Evolutionary conservation across 2,113 vertebrate genomes (phyloP), one percentile per base, ranked within the genome.

Genomic region (Steatornis caripensis): DNA sequence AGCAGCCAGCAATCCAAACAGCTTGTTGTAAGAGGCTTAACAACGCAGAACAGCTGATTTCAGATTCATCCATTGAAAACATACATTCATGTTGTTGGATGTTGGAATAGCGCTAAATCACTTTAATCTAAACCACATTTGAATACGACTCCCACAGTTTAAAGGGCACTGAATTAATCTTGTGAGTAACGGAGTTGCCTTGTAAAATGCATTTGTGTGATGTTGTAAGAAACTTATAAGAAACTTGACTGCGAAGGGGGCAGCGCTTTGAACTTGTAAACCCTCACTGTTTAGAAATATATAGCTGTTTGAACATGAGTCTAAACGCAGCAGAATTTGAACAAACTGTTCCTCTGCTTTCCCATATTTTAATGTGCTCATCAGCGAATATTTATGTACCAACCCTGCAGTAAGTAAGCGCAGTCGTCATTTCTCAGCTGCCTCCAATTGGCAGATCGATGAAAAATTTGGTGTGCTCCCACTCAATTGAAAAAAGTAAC

Each of bases 61-160:
- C 82, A 94, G 90, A 97, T 87, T 91, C 93, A 95, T 75, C 94
- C 92, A 94, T 91, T 94, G 95, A 81, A 97, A 97, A 96, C 85
- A 93, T 93, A 96, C 94, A 95, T 96, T 84, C 85, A 36, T 89
- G 91, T 96, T 95, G 65, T 65, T 96, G 86, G 89, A 97, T 94
- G 92, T 80, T 96, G 92, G 93, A 96, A 95, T 92, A 93, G 94
- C 54, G 95, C 83, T 98, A 96, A 97, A 97, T 97, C 96, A 97
- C 84, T 96, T 96, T 97, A 97, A 98, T 97, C 91, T 90, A 97
- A 97, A 97, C 83, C 97, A 97, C 91, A 95, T 97, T 98, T 96
- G 85, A 97, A 97, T 96, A 87, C 39, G 16, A 89, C 87, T 95
- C 93, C 89, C 85, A 89, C 61, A 92, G 96, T 96, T 97, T 94